Base-by-base conservation (phyloP, 2,888 invertebrate genomes). In the Agonopterix subpropinquella region DNA sequence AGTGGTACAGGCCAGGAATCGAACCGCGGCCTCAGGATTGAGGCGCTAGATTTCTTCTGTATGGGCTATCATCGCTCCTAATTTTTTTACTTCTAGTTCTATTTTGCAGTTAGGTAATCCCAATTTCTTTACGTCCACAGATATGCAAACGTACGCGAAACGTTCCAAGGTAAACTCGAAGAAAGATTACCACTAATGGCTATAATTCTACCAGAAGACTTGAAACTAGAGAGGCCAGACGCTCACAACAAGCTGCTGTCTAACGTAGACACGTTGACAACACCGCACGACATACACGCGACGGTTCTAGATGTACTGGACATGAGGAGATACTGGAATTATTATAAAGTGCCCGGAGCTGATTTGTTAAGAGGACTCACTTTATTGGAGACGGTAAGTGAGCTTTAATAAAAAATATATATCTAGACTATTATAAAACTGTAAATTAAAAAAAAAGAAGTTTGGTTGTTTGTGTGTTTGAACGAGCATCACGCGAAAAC, bases 151-250 rank as follows among this genome's bases (percentile, higher is more conserved):
- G 91, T 97, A 7, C 91, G 98, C 0, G 92, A 94, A 62, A 97
- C 97, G 0, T 87, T 96, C 5, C 97, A 98, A 75, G 98, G 97
- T 0, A 96, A 96, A 77, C 91, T 94, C 58, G 97, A 97, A 66
- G 97, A 97, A 73, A 90, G 97, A n/a, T 74, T 97, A 55, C 97
- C 97, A 0, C 94, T 96, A 66, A 94, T 97, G 68, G 92, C 94
- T 0, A 91, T 96, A 52, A 81, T 90, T 0, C 91, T 96, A 67
- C 96, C 97, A 0, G 77, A 90, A 0, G 92, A 91, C 79, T 92
- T 96, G 59, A 88, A 90, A 58, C 78, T 81, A 43, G 81, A 87
- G n/a, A 89, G 93, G 64, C 91, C 92, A 0, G 69, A 81, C 36
- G 91, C 92, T 18, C 90, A 91, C 53, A 77, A 79, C 0, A 92